phyloP scores from a whole-genome alignment of 2,113 vertebrate genomes.

The Oreamnos americanus region DNA sequence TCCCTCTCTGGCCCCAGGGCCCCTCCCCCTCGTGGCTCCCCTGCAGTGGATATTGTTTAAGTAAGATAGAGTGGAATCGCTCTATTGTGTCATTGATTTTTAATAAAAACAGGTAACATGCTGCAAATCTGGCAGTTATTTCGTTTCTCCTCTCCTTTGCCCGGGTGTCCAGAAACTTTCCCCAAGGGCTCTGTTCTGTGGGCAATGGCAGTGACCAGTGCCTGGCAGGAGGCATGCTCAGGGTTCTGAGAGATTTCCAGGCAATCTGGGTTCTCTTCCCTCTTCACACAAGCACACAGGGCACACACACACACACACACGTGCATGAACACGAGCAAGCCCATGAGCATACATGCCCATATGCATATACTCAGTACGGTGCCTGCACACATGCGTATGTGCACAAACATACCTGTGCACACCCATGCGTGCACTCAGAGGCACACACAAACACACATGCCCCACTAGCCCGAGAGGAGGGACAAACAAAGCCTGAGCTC shows the following conservation, averaged over 20 bases:
- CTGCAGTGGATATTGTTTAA: constrained; percentile 24
- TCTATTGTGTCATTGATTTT: constrained; percentile 66
- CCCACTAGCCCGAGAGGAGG: not conserved
- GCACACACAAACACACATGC: not conserved
- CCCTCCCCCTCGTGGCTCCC: not conserved
- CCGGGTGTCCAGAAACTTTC: not conserved
- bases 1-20: fast-evolving
- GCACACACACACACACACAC: fast-evolving
- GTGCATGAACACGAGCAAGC: fast-evolving
- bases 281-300: not conserved
- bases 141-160: constrained; percentile 3
- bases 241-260: not conserved
- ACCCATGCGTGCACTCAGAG: fast-evolving
- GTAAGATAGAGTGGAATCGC: constrained; percentile 61
- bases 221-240: fast-evolving
- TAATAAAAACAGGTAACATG: constrained; percentile 61
- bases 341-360: fast-evolving
- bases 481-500: not conserved
- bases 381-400: no score
- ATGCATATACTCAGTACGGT: not conserved
- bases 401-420: no score
- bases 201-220: not conserved
- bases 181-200: not conserved
- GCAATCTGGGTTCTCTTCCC: not conserved
- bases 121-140: constrained; percentile 29